These are phyloP conservation scores for Euura lappo DNA, from an alignment of 1,140 invertebrate species.

Conservation along the genomic window DNA sequence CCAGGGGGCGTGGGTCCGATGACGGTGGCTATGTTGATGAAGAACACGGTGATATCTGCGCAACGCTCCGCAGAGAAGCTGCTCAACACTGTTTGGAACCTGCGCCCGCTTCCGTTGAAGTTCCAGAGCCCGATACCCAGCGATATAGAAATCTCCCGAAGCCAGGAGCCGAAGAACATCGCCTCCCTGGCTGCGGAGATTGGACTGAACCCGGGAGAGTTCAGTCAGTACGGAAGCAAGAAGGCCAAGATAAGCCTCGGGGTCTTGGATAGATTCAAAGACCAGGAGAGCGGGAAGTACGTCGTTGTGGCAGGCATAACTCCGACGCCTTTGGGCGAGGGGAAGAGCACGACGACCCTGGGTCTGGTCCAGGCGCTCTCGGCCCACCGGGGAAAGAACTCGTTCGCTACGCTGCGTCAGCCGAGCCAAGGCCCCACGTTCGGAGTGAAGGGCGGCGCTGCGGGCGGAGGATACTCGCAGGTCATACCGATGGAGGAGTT, in stretches of 20 bases:
- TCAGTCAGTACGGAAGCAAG: slow-evolving; percentile 90
- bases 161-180: slow-evolving; percentile 89
- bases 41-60: slow-evolving; percentile 91
- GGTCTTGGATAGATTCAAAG: slow-evolving; percentile 77
- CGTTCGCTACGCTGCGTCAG: slow-evolving; percentile 95
- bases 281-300: slow-evolving; percentile 84
- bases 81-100: slow-evolving; percentile 67
- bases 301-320: slow-evolving; percentile 97
- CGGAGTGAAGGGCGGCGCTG: slow-evolving; percentile 96
- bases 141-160: slow-evolving; percentile 89
- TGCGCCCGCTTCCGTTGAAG: slow-evolving; percentile 67
- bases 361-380: slow-evolving; percentile 93
- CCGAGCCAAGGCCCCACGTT: slow-evolving; percentile 99
- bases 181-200: slow-evolving; percentile 81
- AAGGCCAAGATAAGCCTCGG: slow-evolving; percentile 95
- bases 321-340: slow-evolving; percentile 96
- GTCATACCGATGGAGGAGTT: slow-evolving; percentile 99
- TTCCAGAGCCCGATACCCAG: slow-evolving; percentile 75
- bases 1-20: slow-evolving; percentile 98
- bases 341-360: slow-evolving; percentile 95
- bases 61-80: slow-evolving; percentile 66
- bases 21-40: slow-evolving; percentile 98
- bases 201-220: slow-evolving; percentile 80
- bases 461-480: slow-evolving; percentile 91
- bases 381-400: slow-evolving; percentile 84